Base-by-base conservation (phyloP, 2,888 invertebrate species). In the Sussaba pulchella region DNA sequence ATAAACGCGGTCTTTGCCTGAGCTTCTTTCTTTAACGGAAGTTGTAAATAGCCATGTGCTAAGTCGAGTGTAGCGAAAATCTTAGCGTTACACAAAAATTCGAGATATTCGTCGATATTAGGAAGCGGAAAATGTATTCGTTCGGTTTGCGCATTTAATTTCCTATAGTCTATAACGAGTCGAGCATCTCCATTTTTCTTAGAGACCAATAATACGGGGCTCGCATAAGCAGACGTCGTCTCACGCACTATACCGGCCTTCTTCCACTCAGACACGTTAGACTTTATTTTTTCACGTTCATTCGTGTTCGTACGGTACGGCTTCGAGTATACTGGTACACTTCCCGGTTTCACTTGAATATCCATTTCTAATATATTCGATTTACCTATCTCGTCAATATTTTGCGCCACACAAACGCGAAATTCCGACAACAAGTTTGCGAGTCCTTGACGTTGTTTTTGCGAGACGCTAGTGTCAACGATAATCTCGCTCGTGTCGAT, bases 171-270 rank as follows among this genome's bases (percentile, higher is more conserved):
- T 0, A 83, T 70, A 6, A 82, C 85, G 10, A 85, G 47, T 12
- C 85, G 81, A 1, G 74, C 57, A 31, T 83, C 81, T n/a, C 84
- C 83, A 9, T 31, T 70, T n/a, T 81, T 82, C 26, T 84, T 84
- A 5, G 31, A 61, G 0, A 84, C 82, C 2, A 85, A 63, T 8
- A 83, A 45, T 3, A 79, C 79, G 39, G 85, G 84, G 21, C 74
- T 78, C 0, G 83, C 84, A 64, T 85, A 85, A 1, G 83, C 57
- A 5, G 86, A 86, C 47, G 31, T 57, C 8, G 83, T 86, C 14
- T 84, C 81, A 1, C 63, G 79, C 9, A 81, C 85, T 9, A 84
- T 61, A 54, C 85, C 83, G 1, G 36, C 59, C 17, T 59, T 19
- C 57, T 82, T 83, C 83, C 86, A 85, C 14, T 84, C 79, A 0